Conservation (phyloP, 2,797 vertebrate species). For the Nyctibius grandis region DNA sequence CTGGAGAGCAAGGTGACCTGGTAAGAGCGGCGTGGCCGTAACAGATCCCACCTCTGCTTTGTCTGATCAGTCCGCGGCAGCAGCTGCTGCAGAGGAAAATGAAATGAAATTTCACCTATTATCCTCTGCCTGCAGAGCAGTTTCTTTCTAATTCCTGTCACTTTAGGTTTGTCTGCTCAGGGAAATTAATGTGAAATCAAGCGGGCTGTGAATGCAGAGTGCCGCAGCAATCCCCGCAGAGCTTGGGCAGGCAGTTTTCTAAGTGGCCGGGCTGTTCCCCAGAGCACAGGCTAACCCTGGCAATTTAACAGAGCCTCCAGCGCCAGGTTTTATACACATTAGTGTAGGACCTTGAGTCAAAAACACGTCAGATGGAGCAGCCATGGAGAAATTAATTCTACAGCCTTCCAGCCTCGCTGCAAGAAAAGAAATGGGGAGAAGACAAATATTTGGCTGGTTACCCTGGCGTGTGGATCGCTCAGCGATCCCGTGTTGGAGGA, state of each 20-base stretch:
- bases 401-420: background rate
- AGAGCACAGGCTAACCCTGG: background rate
- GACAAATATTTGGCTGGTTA: background rate
- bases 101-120: background rate
- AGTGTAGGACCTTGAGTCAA: background rate
- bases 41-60: background rate
- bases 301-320: background rate
- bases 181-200: conserved; percentile 13
- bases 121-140: background rate
- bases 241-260: background rate
- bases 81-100: background rate
- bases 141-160: conserved; percentile 20
- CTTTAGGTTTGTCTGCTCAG: background rate
- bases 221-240: background rate
- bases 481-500: background rate
- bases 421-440: background rate
- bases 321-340: background rate
- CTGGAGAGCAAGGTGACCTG: background rate
- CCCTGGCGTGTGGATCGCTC: background rate
- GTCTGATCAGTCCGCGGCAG: background rate
- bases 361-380: background rate
- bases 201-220: background rate
- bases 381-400: background rate
- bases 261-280: background rate
- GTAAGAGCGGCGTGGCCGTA: rapidly evolving